Evolutionary conservation across 2,888 invertebrate species (phyloP), one percentile per base, ranked within the genome.

Genomic region (Amorpha juglandis): DNA sequence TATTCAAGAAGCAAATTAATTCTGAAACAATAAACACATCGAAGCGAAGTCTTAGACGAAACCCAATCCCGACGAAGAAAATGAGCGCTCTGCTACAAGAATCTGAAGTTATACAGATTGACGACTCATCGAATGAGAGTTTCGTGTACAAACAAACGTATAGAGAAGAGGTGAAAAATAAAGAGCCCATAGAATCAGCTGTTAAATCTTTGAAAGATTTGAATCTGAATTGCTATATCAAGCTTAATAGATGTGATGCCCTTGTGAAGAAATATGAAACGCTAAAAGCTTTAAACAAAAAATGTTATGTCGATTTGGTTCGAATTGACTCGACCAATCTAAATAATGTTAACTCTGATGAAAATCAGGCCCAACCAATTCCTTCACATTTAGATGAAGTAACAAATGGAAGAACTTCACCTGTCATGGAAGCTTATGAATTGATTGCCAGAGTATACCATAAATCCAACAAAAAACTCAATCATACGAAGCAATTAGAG

Each of bases 101-200:
- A 6, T 16, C 19, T 0, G 58, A 58, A 58, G 38, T 85, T 27
- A 84, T 82, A 65, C 84, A 87, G 78, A 80, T 88, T 55, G 86
- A 88, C 65, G 88, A 88, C 69, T 87, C 87, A 4, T 84, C 86
- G 9, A 83, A 80, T 72, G 87, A 89, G 19, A 78, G 76, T 68
- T 19, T 58, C 12, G 42, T 19, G 12, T 19, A 42, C 12, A 38
- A 6, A 58, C 19, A 12, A 11, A 58, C 9, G 19, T 19, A 16
- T 19, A 6, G 11, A 42, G 19, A 38, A 38, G 16, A 58, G 9
- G 19, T 50, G 27, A 27, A 3, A 11, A 19, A 12, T 11, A 42
- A 42, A 0, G 8, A 6, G 2, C 38, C 42, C 6, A 19, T 0
- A 19, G 38, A 14, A 33, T 14, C 42, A 16, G 42, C 19, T 19